Base-by-base conservation (phyloP, 2,797 vertebrate species). In the Falco columbarius region DNA sequence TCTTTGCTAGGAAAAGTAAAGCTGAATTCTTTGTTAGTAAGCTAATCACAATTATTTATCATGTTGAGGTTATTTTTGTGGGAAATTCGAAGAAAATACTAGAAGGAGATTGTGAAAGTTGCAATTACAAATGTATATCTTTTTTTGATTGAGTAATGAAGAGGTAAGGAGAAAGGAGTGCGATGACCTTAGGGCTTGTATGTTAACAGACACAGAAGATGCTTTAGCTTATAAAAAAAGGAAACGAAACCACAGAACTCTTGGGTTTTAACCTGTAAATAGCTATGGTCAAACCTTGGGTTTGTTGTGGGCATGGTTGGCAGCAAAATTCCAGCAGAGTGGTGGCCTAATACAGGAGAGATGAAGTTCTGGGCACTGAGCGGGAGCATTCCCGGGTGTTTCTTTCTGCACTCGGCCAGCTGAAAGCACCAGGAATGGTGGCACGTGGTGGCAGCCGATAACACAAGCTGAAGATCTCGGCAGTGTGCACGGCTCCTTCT, bases 201-300 rank as follows among this genome's bases (percentile, higher is more conserved):
- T 19, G 59, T 44, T 40, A 54, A 7, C 20, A 15, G 22, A 34
- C 81, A n/a, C 7, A 77, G n/a, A 26, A 55, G 5, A 36, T 11
- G 10, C 21, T 85, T 34, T 18, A 36, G 49, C 22, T 6, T 24
- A 34, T 24, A 4, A 38, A 16, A 36, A 17, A 30, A 16, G 62
- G 70, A 30, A 36, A 3, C 44, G 7, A 38, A 74, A 7, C 11
- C 16, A 3, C 36, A 68, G 36, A 26, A 0, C 23, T 46, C 9
- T 55, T 22, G 1, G 21, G 32, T 20, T 66, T 27, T 32, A 15
- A 14, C 12, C 51, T 10, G 32, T 24, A 23, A 30, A 58, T 26
- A 12, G 3, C 6, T 27, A 0, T 7, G 27, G 23, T 26, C 16
- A 30, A 4, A 27, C 3, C 7, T 15, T 4, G 42, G 6, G 21